Base-by-base conservation (phyloP, 2,888 invertebrate genomes). In the Lithophane ornitopus region DNA sequence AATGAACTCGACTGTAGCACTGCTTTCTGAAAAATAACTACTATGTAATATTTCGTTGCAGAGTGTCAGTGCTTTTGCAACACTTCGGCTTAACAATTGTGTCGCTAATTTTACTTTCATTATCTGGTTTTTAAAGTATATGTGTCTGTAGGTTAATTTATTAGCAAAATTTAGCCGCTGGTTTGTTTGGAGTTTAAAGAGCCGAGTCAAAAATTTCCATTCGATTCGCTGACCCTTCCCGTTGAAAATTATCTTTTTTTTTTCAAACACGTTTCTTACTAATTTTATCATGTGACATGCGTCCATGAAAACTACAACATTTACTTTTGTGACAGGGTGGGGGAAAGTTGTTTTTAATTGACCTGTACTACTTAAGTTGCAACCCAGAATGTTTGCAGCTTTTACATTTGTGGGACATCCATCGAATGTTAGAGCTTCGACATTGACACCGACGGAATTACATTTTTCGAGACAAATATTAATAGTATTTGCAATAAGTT, bases 401-500 rank as follows among this genome's bases (percentile, higher is more conserved):
- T 49, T 49, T 49, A 44, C 44, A 14, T 44, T 44, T 14, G 44
- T 44, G 44, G 34, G 34, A 34, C 34, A 34, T 34, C 34, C 34
- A 34, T 34, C 34, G 34, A 34, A 34, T 34, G 49, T 49, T 16
- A 19, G 49, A 49, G 49, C 49, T 16, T 49, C 49, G 49, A 49
- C 49, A 49, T 49, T 49, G 49, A 49, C 16, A 49, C 49, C 49
- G 49, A 49, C 34, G 34, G 49, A 49, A 49, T 19, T 49, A 49
- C 49, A 49, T 49, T 49, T 49, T 63, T 63, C 63, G 44, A 46
- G 63, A 63, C 63, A 63, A 46, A 63, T 63, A 63, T 63, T 63
- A 12, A 41, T 44, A 44, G 72, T 71, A 63, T 63, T 63, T 63
- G 63, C 63, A 26, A 63, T 46, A 26, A 63, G 63, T 63, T 63